Base-by-base conservation (phyloP, 2,888 invertebrate species). In the Pandemis corylana region DNA sequence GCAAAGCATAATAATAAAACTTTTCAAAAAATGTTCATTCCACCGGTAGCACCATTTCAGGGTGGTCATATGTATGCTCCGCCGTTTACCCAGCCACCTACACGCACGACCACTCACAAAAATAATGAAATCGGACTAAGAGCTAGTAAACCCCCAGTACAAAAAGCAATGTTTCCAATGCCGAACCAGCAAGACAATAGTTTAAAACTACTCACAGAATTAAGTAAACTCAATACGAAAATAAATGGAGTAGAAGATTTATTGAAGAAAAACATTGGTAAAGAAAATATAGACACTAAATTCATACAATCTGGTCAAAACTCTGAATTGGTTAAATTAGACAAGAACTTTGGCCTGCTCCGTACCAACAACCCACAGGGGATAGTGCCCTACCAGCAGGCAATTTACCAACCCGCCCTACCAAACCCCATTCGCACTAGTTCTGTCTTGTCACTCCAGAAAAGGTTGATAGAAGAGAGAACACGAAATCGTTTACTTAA, bases 241-340 rank as follows among this genome's bases (percentile, higher is more conserved):
- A 68, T 77, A 15, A 69, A 75, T 63, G 75, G 71, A 10, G 69
- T 78, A 62, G 62, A 77, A 51, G 70, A 66, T 28, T 65, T 80
- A 12, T 49, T 76, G n/a, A 76, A 78, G 46, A 70, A 77, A 76
- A 69, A 68, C 46, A 44, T 78, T 9, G 51, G 64, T 4, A 78
- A 77, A 44, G 63, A 59, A 69, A 15, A 53, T 5, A 61, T 72
- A 56, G 44, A 15, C n/a, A 3, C 53, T 6, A 53, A 20, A 13
- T 7, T 5, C 7, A 12, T 0, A 64, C 20, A 12, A 28, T 44
- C 12, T 5, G 41, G 7, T 28, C 28, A 59, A 28, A 20, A 59
- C 10, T 28, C 28, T 28, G 59, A 59, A 28, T 59, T 59, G 59
- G 28, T 28, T 28, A 59, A 56, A 15, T 20, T 28, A 1, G 12